These are phyloP conservation scores for Odontocerum albicorne DNA, from an alignment of 2,888 invertebrate genomes.

Conservation along the genomic window DNA sequence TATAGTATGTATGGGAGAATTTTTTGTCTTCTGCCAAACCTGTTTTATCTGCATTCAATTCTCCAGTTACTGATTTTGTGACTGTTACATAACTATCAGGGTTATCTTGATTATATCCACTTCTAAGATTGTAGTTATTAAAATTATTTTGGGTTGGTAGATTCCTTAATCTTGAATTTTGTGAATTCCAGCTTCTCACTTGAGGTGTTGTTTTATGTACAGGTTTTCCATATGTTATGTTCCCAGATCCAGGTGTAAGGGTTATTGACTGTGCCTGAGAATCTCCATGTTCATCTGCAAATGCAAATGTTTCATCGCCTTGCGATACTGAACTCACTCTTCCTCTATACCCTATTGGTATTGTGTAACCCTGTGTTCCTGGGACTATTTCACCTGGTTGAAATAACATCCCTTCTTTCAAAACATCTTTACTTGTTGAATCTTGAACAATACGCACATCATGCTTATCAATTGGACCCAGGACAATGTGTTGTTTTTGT, in stretches of 20 bases:
- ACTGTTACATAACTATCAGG: constrained; percentile 74
- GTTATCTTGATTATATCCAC: constrained; percentile 49
- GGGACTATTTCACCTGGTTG: constrained; percentile 69
- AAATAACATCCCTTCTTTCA: constrained; percentile 60
- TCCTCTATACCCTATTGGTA: constrained; percentile 70
- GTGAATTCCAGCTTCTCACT: constrained; percentile 24
- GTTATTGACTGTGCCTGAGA: constrained; percentile 70
- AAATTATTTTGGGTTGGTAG: not conserved
- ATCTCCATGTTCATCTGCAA: constrained; percentile 60
- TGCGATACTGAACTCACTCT: constrained; percentile 65
- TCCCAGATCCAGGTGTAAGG: constrained; percentile 54
- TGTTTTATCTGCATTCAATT: constrained; percentile 62
- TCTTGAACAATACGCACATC: constrained; percentile 65
- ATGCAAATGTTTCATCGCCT: constrained; percentile 59
- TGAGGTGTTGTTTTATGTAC: constrained; percentile 19
- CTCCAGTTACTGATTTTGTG: constrained; percentile 78
- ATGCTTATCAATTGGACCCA: constrained; percentile 61
- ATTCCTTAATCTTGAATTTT: constrained; percentile 10
- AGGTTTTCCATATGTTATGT: constrained; percentile 39
- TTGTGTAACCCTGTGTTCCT: constrained; percentile 65
- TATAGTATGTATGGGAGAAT: constrained; percentile 78
- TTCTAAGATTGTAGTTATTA: constrained; percentile 27
- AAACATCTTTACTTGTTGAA: constrained; percentile 49
- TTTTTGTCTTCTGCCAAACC: constrained; percentile 66
- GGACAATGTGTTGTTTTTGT: constrained; percentile 65